Evolutionary conservation across 1,140 invertebrate species (phyloP).

Genomic region (Brachionus koreanus): DNA sequence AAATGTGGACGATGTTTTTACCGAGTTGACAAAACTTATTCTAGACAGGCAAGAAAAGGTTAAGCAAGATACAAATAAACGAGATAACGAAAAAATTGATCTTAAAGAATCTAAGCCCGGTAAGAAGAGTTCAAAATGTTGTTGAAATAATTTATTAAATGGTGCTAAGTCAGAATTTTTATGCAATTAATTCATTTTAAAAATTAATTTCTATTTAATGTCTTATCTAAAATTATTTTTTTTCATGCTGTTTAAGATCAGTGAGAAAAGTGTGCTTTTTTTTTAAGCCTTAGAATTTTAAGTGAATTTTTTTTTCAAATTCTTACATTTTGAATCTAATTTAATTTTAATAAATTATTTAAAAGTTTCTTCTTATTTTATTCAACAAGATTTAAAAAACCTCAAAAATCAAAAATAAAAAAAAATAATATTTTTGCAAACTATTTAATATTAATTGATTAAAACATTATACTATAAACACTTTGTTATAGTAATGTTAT

Average conservation of each 20-base stretch:
- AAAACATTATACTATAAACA: no score
- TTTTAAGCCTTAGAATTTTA: background rate
- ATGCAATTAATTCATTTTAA: background rate
- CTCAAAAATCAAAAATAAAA: no score
- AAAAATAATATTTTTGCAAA: no score
- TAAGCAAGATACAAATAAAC: background rate
- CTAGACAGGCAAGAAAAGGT: slow-evolving; percentile 13
- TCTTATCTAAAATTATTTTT: background rate
- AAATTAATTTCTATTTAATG: background rate
- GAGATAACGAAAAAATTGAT: slow-evolving; percentile 14
- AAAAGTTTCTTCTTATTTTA: background rate
- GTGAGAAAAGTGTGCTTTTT: background rate
- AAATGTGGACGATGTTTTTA: slow-evolving; percentile 47
- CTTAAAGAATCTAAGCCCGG: background rate
- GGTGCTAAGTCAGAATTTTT: background rate
- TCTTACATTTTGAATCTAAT: background rate
- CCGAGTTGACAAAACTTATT: slow-evolving; percentile 20
- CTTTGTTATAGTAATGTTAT: no score
- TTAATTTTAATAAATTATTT: background rate
- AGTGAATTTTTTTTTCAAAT: background rate
- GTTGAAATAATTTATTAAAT: background rate
- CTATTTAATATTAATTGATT: no score
- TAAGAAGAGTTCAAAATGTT: background rate
- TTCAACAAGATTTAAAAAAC: no score
- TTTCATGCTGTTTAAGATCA: background rate